Evolutionary conservation across 2,888 invertebrate genomes (phyloP).

Genomic region (Lordiphosa fenestrarum): DNA sequence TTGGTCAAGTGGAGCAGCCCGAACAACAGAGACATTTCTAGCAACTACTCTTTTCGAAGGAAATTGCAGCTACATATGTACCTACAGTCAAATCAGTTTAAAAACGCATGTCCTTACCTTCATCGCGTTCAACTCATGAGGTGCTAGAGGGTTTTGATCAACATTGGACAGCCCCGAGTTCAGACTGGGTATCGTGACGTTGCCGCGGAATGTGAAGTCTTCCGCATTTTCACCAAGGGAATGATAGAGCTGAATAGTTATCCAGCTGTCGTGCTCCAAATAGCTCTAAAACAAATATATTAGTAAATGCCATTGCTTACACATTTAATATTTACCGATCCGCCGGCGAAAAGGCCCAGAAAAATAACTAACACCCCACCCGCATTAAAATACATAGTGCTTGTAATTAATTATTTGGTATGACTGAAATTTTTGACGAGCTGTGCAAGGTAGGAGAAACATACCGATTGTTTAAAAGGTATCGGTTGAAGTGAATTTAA

Average conservation of each 20-base stretch:
- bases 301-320: too few relatives aligned
- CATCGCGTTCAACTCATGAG: constrained; percentile 82
- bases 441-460: background rate
- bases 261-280: constrained; percentile 88
- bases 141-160: constrained; percentile 83
- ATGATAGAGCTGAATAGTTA: constrained; percentile 87
- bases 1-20: too few relatives aligned
- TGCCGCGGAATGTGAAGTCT: constrained; percentile 85
- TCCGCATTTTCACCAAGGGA: constrained; percentile 82
- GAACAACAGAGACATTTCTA: too few relatives aligned
- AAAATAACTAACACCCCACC: constrained; percentile 19
- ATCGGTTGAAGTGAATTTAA: too few relatives aligned
- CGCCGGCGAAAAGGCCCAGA: constrained; percentile 30
- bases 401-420: constrained; percentile 2
- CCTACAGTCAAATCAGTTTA: too few relatives aligned
- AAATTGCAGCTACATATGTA: too few relatives aligned
- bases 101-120: constrained; percentile 80
- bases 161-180: constrained; percentile 84
- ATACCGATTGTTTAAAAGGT: background rate
- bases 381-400: constrained; percentile 13
- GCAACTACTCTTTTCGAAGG: too few relatives aligned
- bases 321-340: constrained; percentile 25
- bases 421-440: background rate
- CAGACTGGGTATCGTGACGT: constrained; percentile 86
- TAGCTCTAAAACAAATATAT: constrained; percentile 79